phyloP scores from a whole-genome alignment of 2,888 invertebrate species.

The Prosopocoilus inquinatus region DNA sequence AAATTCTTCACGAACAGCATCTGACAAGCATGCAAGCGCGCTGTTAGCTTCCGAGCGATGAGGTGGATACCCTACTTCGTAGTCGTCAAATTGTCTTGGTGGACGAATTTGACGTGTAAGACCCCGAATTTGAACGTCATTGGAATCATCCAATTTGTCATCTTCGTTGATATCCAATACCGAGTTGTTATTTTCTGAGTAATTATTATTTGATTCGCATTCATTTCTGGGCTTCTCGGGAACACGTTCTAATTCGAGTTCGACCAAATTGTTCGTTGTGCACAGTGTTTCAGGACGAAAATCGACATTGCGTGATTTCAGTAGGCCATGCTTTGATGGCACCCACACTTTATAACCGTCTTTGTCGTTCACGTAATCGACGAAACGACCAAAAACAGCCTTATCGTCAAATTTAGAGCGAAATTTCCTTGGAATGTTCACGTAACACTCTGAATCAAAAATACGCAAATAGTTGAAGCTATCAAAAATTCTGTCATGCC shows the following conservation, averaged over 20 bases:
- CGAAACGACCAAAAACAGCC: too few species aligned
- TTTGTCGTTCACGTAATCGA: too few species aligned
- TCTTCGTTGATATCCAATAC: not conserved
- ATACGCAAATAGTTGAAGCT: too few species aligned
- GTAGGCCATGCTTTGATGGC: too few species aligned
- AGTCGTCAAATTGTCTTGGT: not conserved
- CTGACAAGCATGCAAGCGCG: not conserved
- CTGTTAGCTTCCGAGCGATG: not conserved
- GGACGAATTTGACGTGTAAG: slow-evolving; percentile 17
- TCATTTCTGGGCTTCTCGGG: not conserved
- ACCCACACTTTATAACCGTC: too few species aligned
- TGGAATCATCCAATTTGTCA: not conserved
- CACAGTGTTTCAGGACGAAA: not conserved
- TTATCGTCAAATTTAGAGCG: too few species aligned
- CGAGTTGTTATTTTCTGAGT: too few species aligned
- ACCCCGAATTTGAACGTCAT: not conserved
- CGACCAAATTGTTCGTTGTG: not conserved
- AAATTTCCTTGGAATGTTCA: too few species aligned
- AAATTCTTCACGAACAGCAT: not conserved
- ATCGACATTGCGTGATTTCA: not conserved
- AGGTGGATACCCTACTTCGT: not conserved
- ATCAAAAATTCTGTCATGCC: too few species aligned
- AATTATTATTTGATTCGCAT: too few species aligned
- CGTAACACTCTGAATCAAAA: not conserved
- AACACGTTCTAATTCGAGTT: not conserved